phyloP scores from a whole-genome alignment of 2,797 vertebrate species.

The Hoplostethus atlanticus region DNA sequence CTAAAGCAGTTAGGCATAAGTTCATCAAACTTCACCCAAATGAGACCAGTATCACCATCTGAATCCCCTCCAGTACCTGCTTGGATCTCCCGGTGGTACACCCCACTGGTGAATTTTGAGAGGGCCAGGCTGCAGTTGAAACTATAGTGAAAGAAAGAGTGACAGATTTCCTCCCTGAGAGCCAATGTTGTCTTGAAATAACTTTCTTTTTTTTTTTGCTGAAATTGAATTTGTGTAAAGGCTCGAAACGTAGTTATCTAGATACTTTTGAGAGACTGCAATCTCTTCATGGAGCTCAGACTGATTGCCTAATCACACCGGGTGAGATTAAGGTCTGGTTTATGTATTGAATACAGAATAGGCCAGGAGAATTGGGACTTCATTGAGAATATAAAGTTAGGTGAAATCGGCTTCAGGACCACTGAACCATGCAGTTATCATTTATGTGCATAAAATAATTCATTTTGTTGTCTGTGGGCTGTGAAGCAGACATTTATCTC shows the following conservation, averaged over 20 bases:
- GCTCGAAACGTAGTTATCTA: conserved; percentile 38
- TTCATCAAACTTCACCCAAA: conserved; percentile 33
- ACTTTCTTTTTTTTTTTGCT: not conserved
- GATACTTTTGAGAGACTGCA: conserved; percentile 43
- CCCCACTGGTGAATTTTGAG: not conserved
- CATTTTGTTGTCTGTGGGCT: conserved; percentile 3
- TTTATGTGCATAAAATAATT: not conserved
- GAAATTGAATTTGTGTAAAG: conserved; percentile 52
- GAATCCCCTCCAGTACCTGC: conserved; percentile 1
- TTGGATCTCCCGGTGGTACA: conserved; percentile 9
- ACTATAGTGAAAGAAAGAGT: conserved; percentile 16
- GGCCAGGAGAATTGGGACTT: conserved; percentile 19
- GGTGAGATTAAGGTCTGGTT: conserved; percentile 31
- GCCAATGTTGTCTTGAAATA: conserved; percentile 28
- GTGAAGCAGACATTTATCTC: conserved; percentile 15
- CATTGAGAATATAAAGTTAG: conserved; percentile 10
- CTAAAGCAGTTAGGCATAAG: conserved; percentile 22
- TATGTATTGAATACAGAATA: conserved; percentile 48
- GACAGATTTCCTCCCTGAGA: conserved; percentile 35
- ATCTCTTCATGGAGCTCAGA: conserved; percentile 32
- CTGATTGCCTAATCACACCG: conserved; percentile 23
- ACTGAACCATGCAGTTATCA: conserved; percentile 4
- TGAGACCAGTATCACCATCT: conserved; percentile 25
- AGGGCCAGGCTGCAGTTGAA: conserved; percentile 7
- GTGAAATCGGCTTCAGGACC: conserved; percentile 18